Percentiles rank a stretch among this genome's conserved stretches.
phyloP scores from a whole-genome alignment of 2,888 invertebrate species.

The Athalia rosae region DNA sequence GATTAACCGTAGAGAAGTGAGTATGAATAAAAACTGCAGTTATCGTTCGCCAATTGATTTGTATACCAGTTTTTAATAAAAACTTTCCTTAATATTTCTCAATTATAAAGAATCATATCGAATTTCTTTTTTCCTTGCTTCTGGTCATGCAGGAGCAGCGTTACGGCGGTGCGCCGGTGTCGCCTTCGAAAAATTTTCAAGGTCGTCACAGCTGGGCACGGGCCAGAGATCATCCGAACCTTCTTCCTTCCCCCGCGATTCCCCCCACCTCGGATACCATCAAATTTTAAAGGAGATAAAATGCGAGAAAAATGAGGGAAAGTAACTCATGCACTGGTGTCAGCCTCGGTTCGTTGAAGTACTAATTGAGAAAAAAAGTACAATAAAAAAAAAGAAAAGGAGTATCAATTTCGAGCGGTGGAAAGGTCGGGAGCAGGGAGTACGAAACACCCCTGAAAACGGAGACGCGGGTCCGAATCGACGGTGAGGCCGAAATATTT shows the following conservation, averaged over 20 bases:
- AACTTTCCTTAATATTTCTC: too few relatives aligned
- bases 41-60: neutral
- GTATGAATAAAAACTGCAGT: conserved; percentile 13
- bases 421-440: conserved; percentile 42
- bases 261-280: neutral
- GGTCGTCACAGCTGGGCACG: conserved; percentile 10
- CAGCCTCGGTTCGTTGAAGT: conserved; percentile 48
- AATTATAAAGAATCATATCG: neutral
- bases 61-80: too few relatives aligned
- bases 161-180: too few relatives aligned
- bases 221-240: conserved; percentile 11
- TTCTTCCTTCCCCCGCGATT: neutral
- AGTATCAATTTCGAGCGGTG: conserved; percentile 50
- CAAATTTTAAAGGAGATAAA: neutral
- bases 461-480: conserved; percentile 60
- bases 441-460: conserved; percentile 57
- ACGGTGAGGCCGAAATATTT: conserved; percentile 57
- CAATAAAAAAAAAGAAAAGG: conserved; percentile 51
- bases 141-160: neutral
- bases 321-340: neutral
- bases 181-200: neutral
- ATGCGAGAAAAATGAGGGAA: conserved; percentile 9
- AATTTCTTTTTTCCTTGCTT: neutral
- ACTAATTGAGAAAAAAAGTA: conserved; percentile 65
- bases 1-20: neutral